Base-by-base conservation (phyloP, 2,888 invertebrate genomes). In the Andricus quercusramuli region DNA sequence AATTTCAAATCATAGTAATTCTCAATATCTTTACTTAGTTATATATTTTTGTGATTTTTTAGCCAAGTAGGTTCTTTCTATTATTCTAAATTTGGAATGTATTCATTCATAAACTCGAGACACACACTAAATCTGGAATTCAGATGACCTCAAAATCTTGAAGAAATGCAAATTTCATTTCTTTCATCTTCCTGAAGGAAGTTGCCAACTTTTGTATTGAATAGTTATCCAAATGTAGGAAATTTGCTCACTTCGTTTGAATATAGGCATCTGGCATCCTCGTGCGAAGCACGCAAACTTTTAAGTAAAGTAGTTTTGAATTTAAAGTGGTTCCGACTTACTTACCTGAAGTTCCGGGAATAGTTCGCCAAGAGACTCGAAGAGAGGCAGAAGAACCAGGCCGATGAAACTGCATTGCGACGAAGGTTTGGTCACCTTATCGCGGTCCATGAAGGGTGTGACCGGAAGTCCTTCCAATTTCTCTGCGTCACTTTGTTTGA, bases 381-480 rank as follows among this genome's bases (percentile, higher is more conserved):
- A 97, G 65, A 97, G 94, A 22, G 97, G 97, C 88, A 97, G 93
- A 70, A 97, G 93, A 66, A 97, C 97, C 89, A 96, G 94, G 68
- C 97, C 96, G 91, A 97, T 97, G 93, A 97, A 97, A 78, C 96
- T 96, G 90, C 96, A 96, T 92, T 97, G 97, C 1, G 97, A 97
- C 25, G 96, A 96, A 5, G 96, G 96, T 91, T 96, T 97, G 82
- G 96, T 96, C 79, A 97, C 96, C 93, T 97, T 97, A 85, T 97
- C 97, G 51, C 97, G 94, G 92, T 97, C 97, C 97, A 97, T 97
- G 91, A 97, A 97, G 0, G 97, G 97, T 41, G 97, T 97, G 44
- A 97, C 96, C 6, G 97, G 97, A 83, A 97, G 93, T 15, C 97
- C 97, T 92, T 97, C 96, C 44, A 96, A 94, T 90, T 97, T 97